These are phyloP conservation scores for Lagenorhynchus albirostris DNA, from an alignment of 2,113 vertebrate species.

Conservation along the genomic window DNA sequence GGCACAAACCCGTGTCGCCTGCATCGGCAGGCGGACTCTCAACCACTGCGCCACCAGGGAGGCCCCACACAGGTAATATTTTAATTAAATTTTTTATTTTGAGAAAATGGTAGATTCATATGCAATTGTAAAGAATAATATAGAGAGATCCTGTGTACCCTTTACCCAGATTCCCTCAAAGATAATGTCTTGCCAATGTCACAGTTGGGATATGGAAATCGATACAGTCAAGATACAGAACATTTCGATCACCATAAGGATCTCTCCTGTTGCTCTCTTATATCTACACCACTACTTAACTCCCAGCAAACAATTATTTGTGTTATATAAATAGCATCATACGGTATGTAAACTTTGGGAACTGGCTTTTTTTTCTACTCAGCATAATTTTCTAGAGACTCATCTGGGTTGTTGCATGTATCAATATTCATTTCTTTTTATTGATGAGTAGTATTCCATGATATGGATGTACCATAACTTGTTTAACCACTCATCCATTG, in stretches of 20 bases:
- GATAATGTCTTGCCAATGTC: neutral
- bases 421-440: neutral
- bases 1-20: too few relatives aligned
- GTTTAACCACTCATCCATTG: neutral
- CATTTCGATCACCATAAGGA: neutral
- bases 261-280: neutral
- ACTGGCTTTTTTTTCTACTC: neutral
- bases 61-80: neutral
- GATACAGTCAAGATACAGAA: neutral
- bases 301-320: neutral
- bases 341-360: neutral
- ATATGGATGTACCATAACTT: neutral
- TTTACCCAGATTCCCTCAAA: neutral
- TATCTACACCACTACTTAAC: neutral
- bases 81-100: neutral
- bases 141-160: neutral
- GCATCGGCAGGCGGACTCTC: too few relatives aligned
- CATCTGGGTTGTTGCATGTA: neutral
- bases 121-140: neutral
- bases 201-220: neutral
- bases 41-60: too few relatives aligned
- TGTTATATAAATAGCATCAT: neutral
- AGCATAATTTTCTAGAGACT: neutral
- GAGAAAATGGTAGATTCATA: neutral
- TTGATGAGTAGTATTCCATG: neutral